These are phyloP conservation scores for Muntiacus muntjak DNA, from an alignment of 2,113 vertebrate genomes.

Conservation along the genomic window DNA sequence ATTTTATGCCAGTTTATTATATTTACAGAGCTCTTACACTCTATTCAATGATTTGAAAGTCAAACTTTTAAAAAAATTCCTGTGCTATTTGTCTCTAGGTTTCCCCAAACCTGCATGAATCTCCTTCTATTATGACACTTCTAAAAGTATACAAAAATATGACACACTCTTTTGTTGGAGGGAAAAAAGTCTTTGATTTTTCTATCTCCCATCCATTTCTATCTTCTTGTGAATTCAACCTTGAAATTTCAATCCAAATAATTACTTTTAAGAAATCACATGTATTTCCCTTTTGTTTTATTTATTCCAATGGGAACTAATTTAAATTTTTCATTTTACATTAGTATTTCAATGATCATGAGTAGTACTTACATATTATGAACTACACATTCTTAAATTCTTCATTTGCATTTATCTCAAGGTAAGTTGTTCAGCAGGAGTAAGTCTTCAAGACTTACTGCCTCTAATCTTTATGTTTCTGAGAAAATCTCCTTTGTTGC, in stretches of 20 bases:
- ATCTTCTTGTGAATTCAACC: not conserved
- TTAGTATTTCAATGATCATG: not conserved
- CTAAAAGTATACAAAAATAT: not conserved
- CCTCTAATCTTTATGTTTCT: not conserved
- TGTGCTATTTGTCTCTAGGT: not conserved
- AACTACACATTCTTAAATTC: not conserved
- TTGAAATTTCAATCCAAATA: not conserved
- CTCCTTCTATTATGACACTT: not conserved
- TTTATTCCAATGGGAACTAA: not conserved
- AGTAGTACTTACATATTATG: not conserved
- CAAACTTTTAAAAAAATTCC: not conserved
- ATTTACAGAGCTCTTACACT: not conserved
- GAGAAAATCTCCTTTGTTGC: not conserved
- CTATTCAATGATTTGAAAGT: not conserved
- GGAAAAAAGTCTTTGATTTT: not conserved
- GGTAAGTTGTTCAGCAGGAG: not conserved
- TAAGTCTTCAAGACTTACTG: not conserved
- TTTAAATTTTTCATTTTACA: not conserved
- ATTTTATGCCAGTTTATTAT: not conserved
- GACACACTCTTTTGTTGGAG: not conserved
- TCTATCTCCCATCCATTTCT: not conserved
- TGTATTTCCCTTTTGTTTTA: not conserved
- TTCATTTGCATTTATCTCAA: not conserved
- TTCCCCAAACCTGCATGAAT: not conserved
- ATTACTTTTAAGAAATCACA: not conserved